Percentiles rank a stretch among this genome's conserved stretches.
Evolutionary conservation across 2,113 vertebrate species (phyloP).

Genomic region (Mormyrus lacerda): DNA sequence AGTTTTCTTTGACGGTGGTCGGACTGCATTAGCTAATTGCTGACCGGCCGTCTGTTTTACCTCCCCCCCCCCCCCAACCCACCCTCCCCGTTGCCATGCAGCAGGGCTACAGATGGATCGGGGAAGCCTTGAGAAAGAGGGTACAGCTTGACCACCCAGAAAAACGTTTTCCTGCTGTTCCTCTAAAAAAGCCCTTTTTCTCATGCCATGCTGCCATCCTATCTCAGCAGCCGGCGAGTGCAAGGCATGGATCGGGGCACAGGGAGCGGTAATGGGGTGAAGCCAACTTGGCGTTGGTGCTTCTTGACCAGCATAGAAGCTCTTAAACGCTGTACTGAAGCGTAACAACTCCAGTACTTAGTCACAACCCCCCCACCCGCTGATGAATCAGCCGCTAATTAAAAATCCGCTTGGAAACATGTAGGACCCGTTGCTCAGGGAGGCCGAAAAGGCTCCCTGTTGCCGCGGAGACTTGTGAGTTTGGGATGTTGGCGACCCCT

Average conservation of each 20-base stretch:
- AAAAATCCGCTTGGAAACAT: background rate
- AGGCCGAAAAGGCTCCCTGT: background rate
- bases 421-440: background rate
- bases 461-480: background rate
- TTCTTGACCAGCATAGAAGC: background rate
- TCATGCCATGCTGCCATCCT: background rate
- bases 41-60: background rate
- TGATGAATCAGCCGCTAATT: background rate
- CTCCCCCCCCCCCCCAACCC: too few species aligned
- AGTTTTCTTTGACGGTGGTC: background rate
- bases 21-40: background rate
- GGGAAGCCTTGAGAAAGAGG: background rate
- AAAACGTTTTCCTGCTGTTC: background rate
- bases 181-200: background rate
- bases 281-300: background rate
- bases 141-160: background rate
- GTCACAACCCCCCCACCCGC: background rate
- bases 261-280: background rate
- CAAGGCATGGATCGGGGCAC: background rate
- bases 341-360: background rate
- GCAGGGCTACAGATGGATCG: background rate
- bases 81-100: background rate
- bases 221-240: background rate
- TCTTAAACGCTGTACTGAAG: background rate
- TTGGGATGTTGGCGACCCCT: background rate